These are phyloP conservation scores for Lithobius niger DNA, from an alignment of 1,140 invertebrate species.

Conservation along the genomic window DNA sequence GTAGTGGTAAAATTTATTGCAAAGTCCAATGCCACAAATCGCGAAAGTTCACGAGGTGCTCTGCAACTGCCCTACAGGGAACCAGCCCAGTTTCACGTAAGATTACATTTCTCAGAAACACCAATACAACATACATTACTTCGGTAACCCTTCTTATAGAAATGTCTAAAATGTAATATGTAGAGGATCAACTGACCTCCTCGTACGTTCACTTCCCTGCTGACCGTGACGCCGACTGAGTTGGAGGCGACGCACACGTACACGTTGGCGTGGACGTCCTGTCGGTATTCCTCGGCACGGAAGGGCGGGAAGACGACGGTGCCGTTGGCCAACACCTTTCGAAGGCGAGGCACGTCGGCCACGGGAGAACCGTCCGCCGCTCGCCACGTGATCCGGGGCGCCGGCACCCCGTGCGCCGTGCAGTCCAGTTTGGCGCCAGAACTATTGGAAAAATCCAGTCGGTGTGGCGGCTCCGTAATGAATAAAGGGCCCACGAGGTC, in stretches of 20 bases:
- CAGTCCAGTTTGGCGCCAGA: conserved; percentile 85
- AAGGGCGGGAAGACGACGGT: conserved; percentile 67
- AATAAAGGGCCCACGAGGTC: conserved; percentile 59
- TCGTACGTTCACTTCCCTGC: conserved; percentile 67
- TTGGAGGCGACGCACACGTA: conserved; percentile 68
- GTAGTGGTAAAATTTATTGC: too few species aligned
- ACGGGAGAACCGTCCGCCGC: conserved; percentile 73
- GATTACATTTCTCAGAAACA: too few species aligned
- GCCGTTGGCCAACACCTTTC: conserved; percentile 62
- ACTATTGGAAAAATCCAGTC: conserved; percentile 84
- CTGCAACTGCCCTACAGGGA: too few species aligned
- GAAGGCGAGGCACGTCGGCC: conserved; percentile 71
- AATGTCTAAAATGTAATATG: too few species aligned
- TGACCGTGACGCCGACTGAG: conserved; percentile 58
- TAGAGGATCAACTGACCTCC: conserved; percentile 75
- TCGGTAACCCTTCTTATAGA: too few species aligned
- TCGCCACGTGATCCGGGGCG: conserved; percentile 85
- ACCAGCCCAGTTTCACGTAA: too few species aligned
- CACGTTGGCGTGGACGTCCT: conserved; percentile 63
- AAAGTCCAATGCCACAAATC: too few species aligned
- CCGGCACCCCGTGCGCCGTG: conserved; percentile 73
- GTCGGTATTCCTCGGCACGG: conserved; percentile 54
- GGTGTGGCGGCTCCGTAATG: conserved; percentile 75
- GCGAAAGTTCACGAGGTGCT: too few species aligned
- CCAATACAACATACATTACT: too few species aligned